Evolutionary conservation across 2,888 invertebrate species (phyloP).

Genomic region (Cinara cedri): DNA sequence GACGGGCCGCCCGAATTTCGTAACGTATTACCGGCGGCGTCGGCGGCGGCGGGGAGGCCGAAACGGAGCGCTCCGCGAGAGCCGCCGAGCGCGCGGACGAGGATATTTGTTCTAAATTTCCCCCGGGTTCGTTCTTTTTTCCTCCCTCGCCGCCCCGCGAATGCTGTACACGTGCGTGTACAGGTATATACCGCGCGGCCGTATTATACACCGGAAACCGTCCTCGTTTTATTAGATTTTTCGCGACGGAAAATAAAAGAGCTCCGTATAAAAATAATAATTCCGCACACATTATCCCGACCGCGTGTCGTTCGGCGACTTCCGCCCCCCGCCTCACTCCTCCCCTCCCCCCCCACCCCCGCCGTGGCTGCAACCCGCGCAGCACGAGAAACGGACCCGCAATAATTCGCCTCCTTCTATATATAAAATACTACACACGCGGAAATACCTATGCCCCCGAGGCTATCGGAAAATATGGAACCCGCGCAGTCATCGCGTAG

Average conservation of each 20-base stretch:
- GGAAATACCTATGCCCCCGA: constrained; percentile 22
- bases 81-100: too few relatives aligned
- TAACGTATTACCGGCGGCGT: too few relatives aligned
- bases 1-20: too few relatives aligned
- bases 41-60: too few relatives aligned
- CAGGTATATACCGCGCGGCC: too few relatives aligned
- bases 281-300: not conserved
- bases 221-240: constrained; percentile 39
- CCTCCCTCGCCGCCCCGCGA: not conserved
- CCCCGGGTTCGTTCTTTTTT: not conserved
- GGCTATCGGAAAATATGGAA: constrained; percentile 36
- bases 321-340: not conserved
- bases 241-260: constrained; percentile 4
- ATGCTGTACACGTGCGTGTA: not conserved
- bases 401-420: too few relatives aligned
- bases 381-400: not conserved
- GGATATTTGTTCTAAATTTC: constrained; percentile 20
- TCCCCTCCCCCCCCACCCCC: not conserved
- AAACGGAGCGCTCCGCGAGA: too few relatives aligned
- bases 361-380: not conserved
- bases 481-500: constrained; percentile 14
- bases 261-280: constrained; percentile 38
- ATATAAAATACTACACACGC: too few relatives aligned
- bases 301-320: not conserved
- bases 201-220: not conserved